Conservation (phyloP, 2,113 vertebrate species). For the Stictonetta naevosa region DNA sequence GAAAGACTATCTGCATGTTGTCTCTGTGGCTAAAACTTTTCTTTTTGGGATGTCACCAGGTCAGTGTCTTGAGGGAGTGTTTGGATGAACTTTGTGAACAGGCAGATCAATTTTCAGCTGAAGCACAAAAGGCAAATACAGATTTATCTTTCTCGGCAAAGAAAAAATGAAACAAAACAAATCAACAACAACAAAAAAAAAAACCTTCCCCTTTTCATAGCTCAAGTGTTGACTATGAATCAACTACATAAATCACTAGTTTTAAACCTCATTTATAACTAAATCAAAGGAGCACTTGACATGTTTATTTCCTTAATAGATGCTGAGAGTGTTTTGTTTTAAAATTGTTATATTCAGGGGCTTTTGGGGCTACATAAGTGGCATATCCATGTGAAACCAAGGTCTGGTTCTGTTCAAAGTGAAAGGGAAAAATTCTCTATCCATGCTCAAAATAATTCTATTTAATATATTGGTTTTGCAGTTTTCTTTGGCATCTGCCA, state of each 20-base stretch:
- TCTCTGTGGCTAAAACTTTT: background rate
- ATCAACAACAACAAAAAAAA: too few relatives aligned
- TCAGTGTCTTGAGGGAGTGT: background rate
- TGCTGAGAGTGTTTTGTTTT: background rate
- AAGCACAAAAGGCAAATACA: background rate
- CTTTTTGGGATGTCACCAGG: background rate
- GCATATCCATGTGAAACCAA: background rate
- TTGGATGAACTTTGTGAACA: background rate
- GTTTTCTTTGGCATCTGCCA: background rate
- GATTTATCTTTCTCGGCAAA: background rate
- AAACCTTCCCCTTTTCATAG: background rate
- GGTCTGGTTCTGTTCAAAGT: background rate
- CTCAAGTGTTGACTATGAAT: background rate
- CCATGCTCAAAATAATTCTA: background rate
- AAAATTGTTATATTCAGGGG: background rate
- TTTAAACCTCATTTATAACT: background rate
- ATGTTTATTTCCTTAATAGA: background rate
- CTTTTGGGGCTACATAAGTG: background rate
- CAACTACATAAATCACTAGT: background rate
- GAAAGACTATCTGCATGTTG: background rate
- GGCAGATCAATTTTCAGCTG: background rate
- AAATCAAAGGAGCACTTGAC: background rate
- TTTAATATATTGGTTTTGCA: background rate
- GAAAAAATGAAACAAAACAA: background rate
- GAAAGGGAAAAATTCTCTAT: background rate